Evolutionary conservation across 2,113 vertebrate genomes (phyloP), one percentile per base, ranked within the genome.

Genomic region (Oncorhynchus nerka): DNA sequence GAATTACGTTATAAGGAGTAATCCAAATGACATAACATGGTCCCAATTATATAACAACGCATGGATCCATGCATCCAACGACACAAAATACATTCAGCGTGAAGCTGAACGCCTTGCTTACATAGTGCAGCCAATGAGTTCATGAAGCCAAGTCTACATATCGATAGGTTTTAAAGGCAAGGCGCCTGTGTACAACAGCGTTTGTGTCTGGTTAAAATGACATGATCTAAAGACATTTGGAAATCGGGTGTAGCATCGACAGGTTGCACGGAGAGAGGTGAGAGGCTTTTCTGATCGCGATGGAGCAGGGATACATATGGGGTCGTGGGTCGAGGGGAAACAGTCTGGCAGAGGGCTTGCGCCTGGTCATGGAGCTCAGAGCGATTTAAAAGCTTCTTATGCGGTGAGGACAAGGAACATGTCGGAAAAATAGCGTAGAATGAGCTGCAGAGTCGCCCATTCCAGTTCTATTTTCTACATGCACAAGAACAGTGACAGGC

Each of bases 331-430:
- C 67, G 80, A 73, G 71, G 79, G 87, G 84, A 88, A 87, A 92
- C 59, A 86, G 89, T 85, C 80, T 28, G 79, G 78, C 83, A 80
- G 84, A 88, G 84, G 85, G 82, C 86, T 89, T 83, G 79, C 84
- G 81, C 80, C 84, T 85, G 71, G 89, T 89, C 88, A 91, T 89
- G 90, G 89, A 89, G 91, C 87, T 91, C 89, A 88, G 85, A 81
- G 84, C 73, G 84, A 90, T 90, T 90, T 88, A 85, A 83, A 84
- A 79, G 83, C 86, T 84, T 89, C 87, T 89, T 82, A 81, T 77
- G 26, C 7, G 76, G 78, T 80, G 49, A 55, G 49, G 16, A 19
- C 1, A 55, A 55, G 49, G 12, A 51, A 51, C 49, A 51, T 51
- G 12, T 55, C 51, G 51, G 16, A 5, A 19, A 55, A 55, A 55